A percentile compares a stretch with the other conserved stretches of the same genome.
phyloP scores from a whole-genome alignment of 2,797 vertebrate genomes.

The Lagodon rhomboides region DNA sequence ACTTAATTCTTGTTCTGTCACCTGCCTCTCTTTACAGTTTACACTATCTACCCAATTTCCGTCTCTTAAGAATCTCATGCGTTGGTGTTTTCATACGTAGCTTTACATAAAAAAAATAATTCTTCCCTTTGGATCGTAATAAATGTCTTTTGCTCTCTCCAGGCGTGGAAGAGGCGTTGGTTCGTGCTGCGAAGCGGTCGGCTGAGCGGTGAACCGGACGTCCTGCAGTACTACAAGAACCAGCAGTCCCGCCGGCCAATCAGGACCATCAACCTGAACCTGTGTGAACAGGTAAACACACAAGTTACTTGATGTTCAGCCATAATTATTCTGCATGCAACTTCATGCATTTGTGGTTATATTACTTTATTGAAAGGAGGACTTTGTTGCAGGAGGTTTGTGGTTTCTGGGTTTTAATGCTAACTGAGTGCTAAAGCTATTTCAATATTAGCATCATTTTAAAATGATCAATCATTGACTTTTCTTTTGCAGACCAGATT shows the following conservation, averaged over 20 bases:
- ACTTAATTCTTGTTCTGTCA: too few species aligned
- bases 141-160: neutral
- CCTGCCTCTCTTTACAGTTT: too few species aligned
- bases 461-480: neutral
- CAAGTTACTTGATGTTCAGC: neutral
- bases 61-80: too few species aligned
- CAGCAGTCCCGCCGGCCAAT: constrained; percentile 75
- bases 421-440: neutral
- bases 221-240: constrained; percentile 81
- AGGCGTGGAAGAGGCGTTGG: constrained; percentile 82
- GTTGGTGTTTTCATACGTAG: too few species aligned
- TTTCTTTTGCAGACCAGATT: too few species aligned
- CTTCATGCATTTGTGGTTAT: too few species aligned
- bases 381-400: neutral
- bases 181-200: constrained; percentile 75
- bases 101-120: too few species aligned
- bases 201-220: constrained; percentile 73
- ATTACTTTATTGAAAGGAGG: too few species aligned
- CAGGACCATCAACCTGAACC: constrained; percentile 75
- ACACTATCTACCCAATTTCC: too few species aligned
- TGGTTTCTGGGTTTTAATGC: neutral
- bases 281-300: constrained; percentile 75
- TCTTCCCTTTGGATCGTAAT: neutral
- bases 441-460: neutral
- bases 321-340: neutral